Base-by-base conservation (phyloP, 2,888 invertebrate species). In the Temnothorax rugatulus region DNA sequence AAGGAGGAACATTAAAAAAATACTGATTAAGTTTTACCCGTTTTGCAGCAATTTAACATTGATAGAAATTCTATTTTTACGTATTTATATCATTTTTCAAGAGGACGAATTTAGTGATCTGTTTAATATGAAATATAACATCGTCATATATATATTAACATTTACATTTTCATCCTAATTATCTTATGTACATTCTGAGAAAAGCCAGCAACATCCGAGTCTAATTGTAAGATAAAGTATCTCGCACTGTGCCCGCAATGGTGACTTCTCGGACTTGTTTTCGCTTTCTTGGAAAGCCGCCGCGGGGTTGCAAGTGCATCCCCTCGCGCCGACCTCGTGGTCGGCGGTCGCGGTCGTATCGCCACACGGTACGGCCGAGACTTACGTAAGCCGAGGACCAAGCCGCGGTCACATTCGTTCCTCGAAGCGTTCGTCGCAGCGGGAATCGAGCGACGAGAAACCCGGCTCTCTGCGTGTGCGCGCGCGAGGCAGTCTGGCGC, bases 401-500 rank as follows among this genome's bases (percentile, higher is more conserved):
- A 81, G 71, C 18, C 18, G 25, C 61, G 59, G 47, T 71, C 71
- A 71, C 79, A 71, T 47, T 47, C 71, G 59, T 71, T 79, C 69
- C 38, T 52, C 81, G 83, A 73, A 82, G 54, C 75, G 21, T 52
- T 38, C 82, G 59, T 68, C 77, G 77, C 77, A 68, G 77, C 68
- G 47, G 59, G 59, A 71, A 79, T 79, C 71, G 82, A 85, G 84
- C 82, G 76, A 79, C 84, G 87, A 68, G 87, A 84, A 21, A 86
- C 84, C 82, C 82, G 77, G 84, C 79, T 86, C 84, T 85, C 41
- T 29, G 29, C 83, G 86, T 86, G 84, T 86, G 86, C 89, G 87
- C 88, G 91, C 85, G 68, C 52, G 54, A 44, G 52, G 68, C 54
- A 68, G 84, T 82, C 91, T 91, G 93, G 93, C 93, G 93, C 93